Evolutionary conservation across 2,888 invertebrate species (phyloP), one percentile per base, ranked within the genome.

Genomic region (Drosophila monieri): DNA sequence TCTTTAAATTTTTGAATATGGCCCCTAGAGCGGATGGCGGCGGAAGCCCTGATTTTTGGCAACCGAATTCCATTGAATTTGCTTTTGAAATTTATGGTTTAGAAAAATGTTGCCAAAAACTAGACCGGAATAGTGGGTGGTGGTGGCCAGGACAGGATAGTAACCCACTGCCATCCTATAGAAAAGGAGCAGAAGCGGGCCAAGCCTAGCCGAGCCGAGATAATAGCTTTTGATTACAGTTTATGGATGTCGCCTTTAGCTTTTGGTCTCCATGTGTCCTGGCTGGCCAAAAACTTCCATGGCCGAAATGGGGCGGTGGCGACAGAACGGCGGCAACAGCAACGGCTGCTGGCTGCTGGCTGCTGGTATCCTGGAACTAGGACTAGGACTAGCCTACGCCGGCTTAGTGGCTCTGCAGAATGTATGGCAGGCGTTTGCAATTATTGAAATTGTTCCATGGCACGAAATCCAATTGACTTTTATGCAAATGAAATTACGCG

Each of bases 141-240:
- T 25, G 39, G 14, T 27, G 4, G 32, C 14, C 35, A 35, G 35
- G 35, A 6, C 35, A n/a, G 35, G 35, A 35, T 39, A 18, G 23
- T 25, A 0, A 44, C 23, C 12, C 8, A 23, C 21, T 32, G 4
- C 12, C 32, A 12, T 32, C 3, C 6, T n/a, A 35, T 35, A 18
- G 39, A 41, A 18, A 35, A 41, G 43, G 47, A 64, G 52, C 57
- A 49, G 46, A 14, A n/a, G 47, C 46, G 48, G 49, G 76, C 73
- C 81, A 77, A 77, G 74, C 77, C 18, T 18, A 83, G 74, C n/a
- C 18, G 39, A 41, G 39, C 39, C 14, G 39, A 85, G 83, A 85
- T 85, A 85, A 85, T 85, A 78, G 84, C 84, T 85, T 85, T 85
- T 85, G 84, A 85, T 85, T 85, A 85, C 85, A 85, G 84, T 85